phyloP scores from a whole-genome alignment of 2,797 vertebrate species.

The Calcarius lapponicus region DNA sequence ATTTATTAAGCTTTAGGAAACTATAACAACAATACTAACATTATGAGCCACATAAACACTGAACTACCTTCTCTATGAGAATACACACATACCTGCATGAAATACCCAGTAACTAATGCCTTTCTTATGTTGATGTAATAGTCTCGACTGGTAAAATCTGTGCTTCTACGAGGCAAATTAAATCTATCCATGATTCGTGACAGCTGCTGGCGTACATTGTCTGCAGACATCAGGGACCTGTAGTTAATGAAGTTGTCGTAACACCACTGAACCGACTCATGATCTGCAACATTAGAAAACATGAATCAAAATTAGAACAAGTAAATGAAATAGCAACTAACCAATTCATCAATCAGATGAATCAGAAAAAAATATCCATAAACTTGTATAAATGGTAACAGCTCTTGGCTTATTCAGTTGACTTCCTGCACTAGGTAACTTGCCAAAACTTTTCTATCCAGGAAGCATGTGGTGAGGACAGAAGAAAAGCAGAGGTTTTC shows the following conservation, averaged over 20 bases:
- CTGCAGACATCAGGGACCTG: conserved; percentile 98
- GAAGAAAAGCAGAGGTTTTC: not conserved
- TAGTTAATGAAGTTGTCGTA: conserved; percentile 99
- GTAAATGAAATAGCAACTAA: conserved; percentile 22
- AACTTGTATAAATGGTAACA: not conserved
- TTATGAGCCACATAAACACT: not conserved
- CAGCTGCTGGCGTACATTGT: conserved; percentile 98
- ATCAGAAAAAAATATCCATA: not conserved
- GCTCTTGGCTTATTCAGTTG: not conserved
- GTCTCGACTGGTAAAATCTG: conserved; percentile 94
- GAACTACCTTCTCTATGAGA: not conserved
- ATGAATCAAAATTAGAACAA: conserved; percentile 68
- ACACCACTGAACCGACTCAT: conserved; percentile 99
- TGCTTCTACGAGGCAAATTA: conserved; percentile 94
- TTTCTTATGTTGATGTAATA: conserved; percentile 97
- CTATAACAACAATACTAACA: not conserved
- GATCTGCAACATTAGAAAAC: conserved; percentile 85
- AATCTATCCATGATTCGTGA: conserved; percentile 99
- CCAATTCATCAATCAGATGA: conserved; percentile 21
- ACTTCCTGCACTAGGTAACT: not conserved
- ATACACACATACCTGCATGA: conserved; percentile 89
- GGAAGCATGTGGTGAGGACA: not conserved
- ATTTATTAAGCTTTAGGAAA: not conserved
- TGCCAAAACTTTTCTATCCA: not conserved
- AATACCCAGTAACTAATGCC: conserved; percentile 95